A percentile compares a stretch with the other conserved stretches of the same genome.
Conservation (phyloP, 2,888 invertebrate genomes). For the Amblyjoppa fuscipennis region DNA sequence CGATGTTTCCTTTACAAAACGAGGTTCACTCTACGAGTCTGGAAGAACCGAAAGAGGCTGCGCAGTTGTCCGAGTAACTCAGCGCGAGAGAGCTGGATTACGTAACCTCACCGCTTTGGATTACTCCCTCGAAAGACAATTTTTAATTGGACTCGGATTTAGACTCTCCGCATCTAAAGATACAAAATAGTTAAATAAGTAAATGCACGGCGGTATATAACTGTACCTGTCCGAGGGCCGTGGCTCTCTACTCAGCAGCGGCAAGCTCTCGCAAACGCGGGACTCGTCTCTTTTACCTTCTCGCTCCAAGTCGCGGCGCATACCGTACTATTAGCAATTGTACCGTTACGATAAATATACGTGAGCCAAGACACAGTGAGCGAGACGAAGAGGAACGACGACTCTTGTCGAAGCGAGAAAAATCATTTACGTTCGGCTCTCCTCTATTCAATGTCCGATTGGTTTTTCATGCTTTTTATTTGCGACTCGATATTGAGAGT, state of each 20-base stretch:
- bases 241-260: slow-evolving; percentile 28
- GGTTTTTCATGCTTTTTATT: background rate
- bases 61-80: background rate
- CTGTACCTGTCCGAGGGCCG: slow-evolving; percentile 66
- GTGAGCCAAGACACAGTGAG: slow-evolving; percentile 36
- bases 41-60: background rate
- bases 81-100: no score
- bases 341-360: slow-evolving; percentile 79
- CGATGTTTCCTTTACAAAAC: slow-evolving; percentile 63
- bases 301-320: slow-evolving; percentile 49
- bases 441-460: slow-evolving; percentile 6
- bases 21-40: background rate
- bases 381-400: slow-evolving; percentile 18
- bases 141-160: no score
- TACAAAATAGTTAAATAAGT: no score
- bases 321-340: slow-evolving; percentile 76
- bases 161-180: no score
- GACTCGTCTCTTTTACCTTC: slow-evolving; percentile 33
- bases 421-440: slow-evolving; percentile 6
- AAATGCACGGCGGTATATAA: slow-evolving; percentile 58
- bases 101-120: no score
- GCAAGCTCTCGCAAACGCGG: slow-evolving; percentile 6
- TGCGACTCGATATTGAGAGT: no score
- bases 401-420: slow-evolving; percentile 18
- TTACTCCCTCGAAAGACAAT: no score